Evolutionary conservation across 2,888 invertebrate genomes (phyloP), one percentile per base, ranked within the genome.

Genomic region (Zaprionus bogoriensis): DNA sequence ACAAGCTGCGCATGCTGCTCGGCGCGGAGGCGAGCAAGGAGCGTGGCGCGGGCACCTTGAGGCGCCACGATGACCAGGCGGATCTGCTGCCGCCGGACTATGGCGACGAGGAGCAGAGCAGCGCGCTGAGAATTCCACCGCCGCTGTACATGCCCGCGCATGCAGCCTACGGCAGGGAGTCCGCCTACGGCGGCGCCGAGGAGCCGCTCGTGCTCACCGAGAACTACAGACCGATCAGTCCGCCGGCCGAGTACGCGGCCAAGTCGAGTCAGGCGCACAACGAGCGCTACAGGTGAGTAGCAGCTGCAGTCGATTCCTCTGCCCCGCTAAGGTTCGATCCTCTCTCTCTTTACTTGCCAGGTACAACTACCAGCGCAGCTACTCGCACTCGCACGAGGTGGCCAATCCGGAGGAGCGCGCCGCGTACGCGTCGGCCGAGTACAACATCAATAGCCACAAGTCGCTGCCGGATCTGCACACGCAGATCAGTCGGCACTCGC

Each of bases 401-500:
- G 92, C 93, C 68, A 92, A 92, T 74, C 91, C 92, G 79, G 92
- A 92, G 1, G 92, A 92, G 45, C 74, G 87, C 27, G 92, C 92
- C 25, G 92, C 92, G 14, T 89, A 89, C 50, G 77, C 87, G 27
- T 76, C 87, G 30, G 87, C 89, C 17, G 87, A 90, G 25, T 91
- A 91, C 64, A 93, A 93, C 79, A 94, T 93, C 74, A 94, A 93
- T 82, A 93, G 93, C 65, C 96, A 97, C 92, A 97, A 97, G 88
- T 96, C 96, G 28, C 91, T 97, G 79, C 97, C 97, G 0, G 96
- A 95, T 89, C 91, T 95, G 48, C 95, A 95, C 80, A 93, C 94
- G 12, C 93, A 94, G 77, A 92, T 93, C 12, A 91, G 90, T 70
- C 88, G 91, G 0, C 91, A 91, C 54, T 91, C 91, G 57, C 91